Conservation (phyloP, 2,113 vertebrate species). For the Corynorhinus townsendii region DNA sequence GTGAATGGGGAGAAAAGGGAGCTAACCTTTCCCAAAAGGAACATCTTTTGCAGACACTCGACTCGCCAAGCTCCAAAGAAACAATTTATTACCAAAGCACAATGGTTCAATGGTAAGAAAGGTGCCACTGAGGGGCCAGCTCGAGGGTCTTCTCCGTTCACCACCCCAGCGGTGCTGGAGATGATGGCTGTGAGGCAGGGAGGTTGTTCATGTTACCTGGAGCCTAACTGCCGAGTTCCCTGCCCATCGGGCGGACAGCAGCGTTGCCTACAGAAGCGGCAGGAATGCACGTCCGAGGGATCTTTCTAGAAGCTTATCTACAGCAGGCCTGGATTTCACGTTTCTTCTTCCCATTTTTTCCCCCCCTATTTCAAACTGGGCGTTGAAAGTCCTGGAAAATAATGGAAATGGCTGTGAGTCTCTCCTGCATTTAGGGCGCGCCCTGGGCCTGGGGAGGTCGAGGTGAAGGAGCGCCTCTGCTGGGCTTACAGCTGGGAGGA, state of each 20-base stretch:
- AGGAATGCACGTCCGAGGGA: not conserved
- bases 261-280: rapidly evolving
- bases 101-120: not conserved
- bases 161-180: rapidly evolving
- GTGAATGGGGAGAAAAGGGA: not conserved
- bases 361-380: not conserved
- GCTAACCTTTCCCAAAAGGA: not conserved
- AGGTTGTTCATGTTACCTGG: not conserved
- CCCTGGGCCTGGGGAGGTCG: too few relatives aligned
- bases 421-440: not conserved
- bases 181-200: rapidly evolving
- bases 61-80: not conserved
- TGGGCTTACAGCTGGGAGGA: not conserved
- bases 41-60: not conserved
- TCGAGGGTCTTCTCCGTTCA: not conserved
- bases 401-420: not conserved
- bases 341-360: not conserved
- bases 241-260: rapidly evolving
- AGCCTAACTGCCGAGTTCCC: not conserved
- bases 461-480: not conserved
- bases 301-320: not conserved
- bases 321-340: not conserved
- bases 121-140: not conserved
- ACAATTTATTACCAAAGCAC: slow-evolving; percentile 50
- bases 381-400: slow-evolving; percentile 28